A percentile compares a stretch with the other conserved stretches of the same genome.
Evolutionary conservation across 2,797 vertebrate species (phyloP).

Genomic region (Melanotaenia parkinsoni): DNA sequence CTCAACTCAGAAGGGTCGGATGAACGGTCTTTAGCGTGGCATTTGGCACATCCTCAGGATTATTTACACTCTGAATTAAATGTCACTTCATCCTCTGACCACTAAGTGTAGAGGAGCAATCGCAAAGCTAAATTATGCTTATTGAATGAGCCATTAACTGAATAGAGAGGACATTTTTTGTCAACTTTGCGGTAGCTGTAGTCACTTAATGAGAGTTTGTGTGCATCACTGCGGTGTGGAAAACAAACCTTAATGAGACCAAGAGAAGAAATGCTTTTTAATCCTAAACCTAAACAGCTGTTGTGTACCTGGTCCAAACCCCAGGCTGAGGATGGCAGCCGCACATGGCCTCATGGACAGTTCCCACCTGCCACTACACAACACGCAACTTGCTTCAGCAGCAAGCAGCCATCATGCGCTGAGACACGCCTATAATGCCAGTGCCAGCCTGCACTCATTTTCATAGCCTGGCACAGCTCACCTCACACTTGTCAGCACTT

Average conservation of each 20-base stretch:
- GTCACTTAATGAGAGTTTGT: constrained; percentile 9
- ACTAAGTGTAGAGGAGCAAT: constrained; percentile 4
- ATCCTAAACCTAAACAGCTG: constrained; percentile 43
- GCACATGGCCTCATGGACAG: constrained; percentile 44
- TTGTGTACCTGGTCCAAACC: constrained; percentile 52
- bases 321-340: constrained; percentile 53
- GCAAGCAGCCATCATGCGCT: constrained; percentile 41
- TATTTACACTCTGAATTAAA: constrained; percentile 48
- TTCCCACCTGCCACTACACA: constrained; percentile 55
- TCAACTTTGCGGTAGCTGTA: constrained; percentile 4
- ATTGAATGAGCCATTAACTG: constrained; percentile 9
- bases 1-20: constrained; percentile 54
- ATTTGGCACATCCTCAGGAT: constrained; percentile 52
- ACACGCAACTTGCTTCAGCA: constrained; percentile 41
- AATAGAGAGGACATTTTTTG: constrained; percentile 5
- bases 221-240: constrained; percentile 2
- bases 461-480: constrained; percentile 56
- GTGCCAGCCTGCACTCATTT: constrained; percentile 68
- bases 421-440: constrained; percentile 39
- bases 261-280: neutral
- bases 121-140: neutral
- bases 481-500: constrained; percentile 74
- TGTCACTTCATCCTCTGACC: constrained; percentile 11
- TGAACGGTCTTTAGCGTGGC: constrained; percentile 37
- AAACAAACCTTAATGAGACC: constrained; percentile 1